Evolutionary conservation across 2,113 vertebrate species (phyloP).

Genomic region (Protobothrops mucrosquamatus): DNA sequence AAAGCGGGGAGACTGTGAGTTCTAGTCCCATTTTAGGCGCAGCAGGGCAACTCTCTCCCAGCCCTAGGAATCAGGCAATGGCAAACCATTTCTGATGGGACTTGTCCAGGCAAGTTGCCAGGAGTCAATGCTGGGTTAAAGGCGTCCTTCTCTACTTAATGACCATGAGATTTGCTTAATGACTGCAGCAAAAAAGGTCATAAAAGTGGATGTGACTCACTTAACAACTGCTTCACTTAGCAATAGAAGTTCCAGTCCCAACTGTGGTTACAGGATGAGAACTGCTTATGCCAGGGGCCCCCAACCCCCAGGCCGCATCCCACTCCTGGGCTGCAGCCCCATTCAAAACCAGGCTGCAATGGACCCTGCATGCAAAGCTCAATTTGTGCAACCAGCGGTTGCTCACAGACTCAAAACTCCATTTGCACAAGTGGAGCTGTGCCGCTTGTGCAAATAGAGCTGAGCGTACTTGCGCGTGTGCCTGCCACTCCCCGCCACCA

Average conservation of each 20-base stretch:
- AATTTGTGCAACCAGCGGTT: neutral
- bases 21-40: neutral
- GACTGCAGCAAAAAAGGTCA: no score
- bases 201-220: no score
- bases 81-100: neutral
- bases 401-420: neutral
- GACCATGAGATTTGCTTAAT: no score
- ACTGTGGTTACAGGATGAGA: neutral
- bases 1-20: neutral
- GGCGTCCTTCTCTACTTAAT: neutral
- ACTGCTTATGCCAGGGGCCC: neutral
- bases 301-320: rapidly evolving
- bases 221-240: no score
- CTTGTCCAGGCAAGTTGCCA: neutral
- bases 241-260: no score
- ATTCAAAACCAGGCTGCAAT: neutral
- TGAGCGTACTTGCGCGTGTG: neutral
- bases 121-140: neutral
- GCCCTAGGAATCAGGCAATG: neutral
- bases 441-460: neutral
- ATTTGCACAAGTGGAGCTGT: neutral
- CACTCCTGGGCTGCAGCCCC: neutral
- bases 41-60: neutral
- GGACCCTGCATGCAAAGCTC: neutral
- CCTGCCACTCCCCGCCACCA: neutral